Conservation (phyloP, 2,888 invertebrate species). For the Blastobasis adustella region DNA sequence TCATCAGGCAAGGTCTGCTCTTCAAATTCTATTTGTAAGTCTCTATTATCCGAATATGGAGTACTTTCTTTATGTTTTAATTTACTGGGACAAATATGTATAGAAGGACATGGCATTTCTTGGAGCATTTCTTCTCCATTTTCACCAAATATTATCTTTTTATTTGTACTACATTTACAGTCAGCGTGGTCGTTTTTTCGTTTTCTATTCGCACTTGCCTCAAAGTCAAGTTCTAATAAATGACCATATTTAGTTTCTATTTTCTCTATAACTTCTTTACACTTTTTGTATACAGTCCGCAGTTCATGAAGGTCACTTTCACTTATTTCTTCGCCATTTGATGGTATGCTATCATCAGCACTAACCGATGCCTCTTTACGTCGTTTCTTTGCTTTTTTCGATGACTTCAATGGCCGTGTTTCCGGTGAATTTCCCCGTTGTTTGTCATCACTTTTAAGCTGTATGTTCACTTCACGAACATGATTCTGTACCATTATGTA, state of each 20-base stretch:
- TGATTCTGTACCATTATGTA: conserved; percentile 39
- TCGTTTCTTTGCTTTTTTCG: neutral
- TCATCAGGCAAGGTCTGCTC: conserved; percentile 36
- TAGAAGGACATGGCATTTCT: conserved; percentile 20
- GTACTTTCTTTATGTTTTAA: conserved; percentile 13
- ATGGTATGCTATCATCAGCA: conserved; percentile 10
- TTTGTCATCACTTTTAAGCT: too few species aligned
- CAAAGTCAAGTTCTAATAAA: conserved; percentile 34
- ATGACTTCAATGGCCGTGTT: conserved; percentile 2
- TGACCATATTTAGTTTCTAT: conserved; percentile 60
- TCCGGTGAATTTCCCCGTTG: neutral
- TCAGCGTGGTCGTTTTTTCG: conserved; percentile 12
- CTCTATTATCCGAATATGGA: conserved; percentile 11
- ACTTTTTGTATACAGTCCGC: conserved; percentile 43
- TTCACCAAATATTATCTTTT: conserved; percentile 57
- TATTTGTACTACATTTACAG: conserved; percentile 44
- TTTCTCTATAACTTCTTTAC: conserved; percentile 46
- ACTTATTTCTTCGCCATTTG: conserved; percentile 20
- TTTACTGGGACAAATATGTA: conserved; percentile 46
- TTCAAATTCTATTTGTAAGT: conserved; percentile 39
- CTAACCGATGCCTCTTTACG: conserved; percentile 5
- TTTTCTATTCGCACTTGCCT: conserved; percentile 6
- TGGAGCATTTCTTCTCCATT: conserved; percentile 36
- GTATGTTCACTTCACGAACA: conserved; percentile 23
- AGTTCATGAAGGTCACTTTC: conserved; percentile 47